Percentiles rank a stretch among this genome's conserved stretches.
Conservation (phyloP, 1,140 invertebrate species). For the Drosophila quadrilineata region DNA sequence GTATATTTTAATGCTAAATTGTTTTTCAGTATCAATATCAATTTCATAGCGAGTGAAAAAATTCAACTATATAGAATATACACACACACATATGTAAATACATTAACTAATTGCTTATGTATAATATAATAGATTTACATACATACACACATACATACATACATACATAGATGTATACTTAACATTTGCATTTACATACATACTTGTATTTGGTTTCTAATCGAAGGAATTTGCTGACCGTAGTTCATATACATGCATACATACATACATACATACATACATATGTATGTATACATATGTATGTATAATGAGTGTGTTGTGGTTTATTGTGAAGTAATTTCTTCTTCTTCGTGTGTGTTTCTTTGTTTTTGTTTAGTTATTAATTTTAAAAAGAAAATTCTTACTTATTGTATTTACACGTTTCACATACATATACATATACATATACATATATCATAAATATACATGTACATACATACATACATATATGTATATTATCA, state of each 20-base stretch:
- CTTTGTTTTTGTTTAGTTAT: neutral
- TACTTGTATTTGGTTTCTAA: constrained; percentile 19
- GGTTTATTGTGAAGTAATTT: neutral
- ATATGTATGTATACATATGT: neutral
- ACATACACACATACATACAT: constrained; percentile 9
- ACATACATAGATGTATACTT: constrained; percentile 26
- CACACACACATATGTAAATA: constrained; percentile 10
- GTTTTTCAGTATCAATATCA: too few relatives aligned
- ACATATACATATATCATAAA: constrained; percentile 11
- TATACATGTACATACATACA: neutral
- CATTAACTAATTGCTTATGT: too few relatives aligned
- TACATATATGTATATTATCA: constrained; percentile 9
- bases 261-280: too few relatives aligned
- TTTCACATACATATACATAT: neutral
- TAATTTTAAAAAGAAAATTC: neutral
- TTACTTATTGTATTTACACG: constrained; percentile 21
- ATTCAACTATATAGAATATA: constrained; percentile 7
- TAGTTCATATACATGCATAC: too few relatives aligned
- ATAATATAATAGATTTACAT: constrained; percentile 6
- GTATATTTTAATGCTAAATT: too few relatives aligned
- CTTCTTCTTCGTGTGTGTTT: too few relatives aligned
- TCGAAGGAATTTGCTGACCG: constrained; percentile 37
- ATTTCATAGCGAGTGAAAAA: too few relatives aligned
- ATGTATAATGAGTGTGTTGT: neutral
- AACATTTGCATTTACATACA: constrained; percentile 19